Evolutionary conservation across 2,797 vertebrate species (phyloP).

Genomic region (Melanotaenia parkinsoni): DNA sequence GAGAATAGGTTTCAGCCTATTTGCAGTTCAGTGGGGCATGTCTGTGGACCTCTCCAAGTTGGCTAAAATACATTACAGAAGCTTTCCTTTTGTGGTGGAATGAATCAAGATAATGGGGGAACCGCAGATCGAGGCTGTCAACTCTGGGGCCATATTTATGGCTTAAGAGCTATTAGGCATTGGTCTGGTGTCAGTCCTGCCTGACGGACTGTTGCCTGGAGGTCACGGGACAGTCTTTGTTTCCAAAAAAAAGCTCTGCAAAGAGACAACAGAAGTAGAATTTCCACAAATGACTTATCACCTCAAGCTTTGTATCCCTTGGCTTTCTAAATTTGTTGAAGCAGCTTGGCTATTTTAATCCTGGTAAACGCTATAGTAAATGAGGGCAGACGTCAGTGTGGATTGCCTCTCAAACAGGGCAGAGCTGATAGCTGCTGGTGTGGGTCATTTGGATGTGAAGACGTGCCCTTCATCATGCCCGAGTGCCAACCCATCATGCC

Average conservation of each 20-base stretch:
- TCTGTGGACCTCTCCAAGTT: conserved; percentile 39
- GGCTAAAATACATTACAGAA: conserved; percentile 55
- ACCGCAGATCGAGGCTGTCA: conserved; percentile 70
- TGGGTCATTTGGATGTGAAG: conserved; percentile 76
- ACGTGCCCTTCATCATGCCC: conserved; percentile 73
- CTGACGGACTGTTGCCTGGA: conserved; percentile 71
- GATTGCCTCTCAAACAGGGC: conserved; percentile 64
- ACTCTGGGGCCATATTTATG: conserved; percentile 71
- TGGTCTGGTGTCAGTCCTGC: conserved; percentile 74
- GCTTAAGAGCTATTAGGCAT: conserved; percentile 74
- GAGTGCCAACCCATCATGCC: conserved; percentile 68
- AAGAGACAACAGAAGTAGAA: conserved; percentile 47
- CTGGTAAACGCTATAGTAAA: conserved; percentile 67
- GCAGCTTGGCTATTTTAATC: conserved; percentile 71
- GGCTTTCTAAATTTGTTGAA: conserved; percentile 63
- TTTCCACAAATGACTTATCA: conserved; percentile 63
- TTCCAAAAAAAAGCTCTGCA: conserved; percentile 33
- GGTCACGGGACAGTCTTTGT: conserved; percentile 62
- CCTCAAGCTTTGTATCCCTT: conserved; percentile 55
- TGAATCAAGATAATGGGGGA: conserved; percentile 76
- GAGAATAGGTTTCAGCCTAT: conserved; percentile 38
- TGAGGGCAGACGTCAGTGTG: conserved; percentile 72
- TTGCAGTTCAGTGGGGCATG: conserved; percentile 46
- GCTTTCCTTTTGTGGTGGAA: conserved; percentile 66
- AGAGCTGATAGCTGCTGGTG: conserved; percentile 66